Evolutionary conservation across 2,888 invertebrate species (phyloP), one percentile per base, ranked within the genome.

Genomic region (Pyrgus malvae): DNA sequence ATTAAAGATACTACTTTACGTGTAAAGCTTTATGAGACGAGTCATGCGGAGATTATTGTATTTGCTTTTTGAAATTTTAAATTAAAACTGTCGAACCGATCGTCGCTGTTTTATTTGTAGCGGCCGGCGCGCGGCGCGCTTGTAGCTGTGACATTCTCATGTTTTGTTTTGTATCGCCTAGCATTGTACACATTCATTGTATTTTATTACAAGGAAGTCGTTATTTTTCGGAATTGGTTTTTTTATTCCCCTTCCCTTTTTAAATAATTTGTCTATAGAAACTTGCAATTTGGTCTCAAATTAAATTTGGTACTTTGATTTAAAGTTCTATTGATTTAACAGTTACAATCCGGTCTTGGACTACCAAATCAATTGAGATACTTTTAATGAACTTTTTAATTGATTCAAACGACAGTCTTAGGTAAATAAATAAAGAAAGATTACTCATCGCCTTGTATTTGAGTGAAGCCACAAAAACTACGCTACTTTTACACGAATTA

Each of bases 41-140:
- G 84, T 85, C 86, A 80, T 79, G 88, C 87, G 82, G 89, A 87
- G 86, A 83, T 83, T 85, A 87, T 84, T 88, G 85, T 89, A 90
- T 85, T 89, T 89, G 89, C 89, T 90, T 90, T 89, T 88, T 89
- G 84, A 88, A 90, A 87, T 87, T 90, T 90, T 88, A 89, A 90
- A 89, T 89, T 89, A 89, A 87, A 87, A 86, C 76, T 83, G 80
- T 84, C 85, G 85, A 86, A 81, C 82, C 80, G 67, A 74, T 33
- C 21, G 44, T 56, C 54, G 56, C 77, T 76, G 45, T 53, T 46
- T 53, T 25, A 46, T 53, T 53, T 37, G 51, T 45, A 29, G 44
- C 51, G 11, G 17, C 5, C n/a, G 17, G 38, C 12, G 11, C 29
- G 27, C 29, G 7, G 12, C 9, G 27, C 9, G 48, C 16, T 37